phyloP scores from a whole-genome alignment of 1,140 invertebrate genomes.

The Drosophila cardini region DNA sequence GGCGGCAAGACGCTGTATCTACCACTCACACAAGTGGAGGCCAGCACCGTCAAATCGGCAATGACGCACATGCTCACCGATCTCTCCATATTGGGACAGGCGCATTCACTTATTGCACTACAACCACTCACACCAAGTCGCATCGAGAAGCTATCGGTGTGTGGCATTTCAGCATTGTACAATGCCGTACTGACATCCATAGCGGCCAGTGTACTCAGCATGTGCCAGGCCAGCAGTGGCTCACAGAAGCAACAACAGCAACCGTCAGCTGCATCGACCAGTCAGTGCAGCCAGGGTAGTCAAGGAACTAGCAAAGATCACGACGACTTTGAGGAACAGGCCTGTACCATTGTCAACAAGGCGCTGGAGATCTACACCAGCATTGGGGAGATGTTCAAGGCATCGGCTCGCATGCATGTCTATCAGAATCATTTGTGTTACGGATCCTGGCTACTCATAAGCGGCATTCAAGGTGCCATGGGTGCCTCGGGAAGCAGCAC shows the following conservation, averaged over 20 bases:
- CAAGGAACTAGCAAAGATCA: constrained; percentile 56
- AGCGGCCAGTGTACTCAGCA: constrained; percentile 85
- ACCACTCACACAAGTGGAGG: constrained; percentile 74
- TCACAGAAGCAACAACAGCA: constrained; percentile 67
- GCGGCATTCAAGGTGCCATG: constrained; percentile 91
- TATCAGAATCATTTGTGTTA: constrained; percentile 95
- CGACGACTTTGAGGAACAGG: constrained; percentile 79
- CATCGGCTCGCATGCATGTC: constrained; percentile 93
- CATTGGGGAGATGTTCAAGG: constrained; percentile 92
- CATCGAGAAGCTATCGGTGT: constrained; percentile 91
- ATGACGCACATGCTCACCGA: constrained; percentile 90
- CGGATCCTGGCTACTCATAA: constrained; percentile 93
- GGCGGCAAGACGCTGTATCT: constrained; percentile 75
- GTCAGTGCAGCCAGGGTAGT: constrained; percentile 39
- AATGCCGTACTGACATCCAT: constrained; percentile 91
- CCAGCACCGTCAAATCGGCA: constrained; percentile 73
- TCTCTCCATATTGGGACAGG: constrained; percentile 92
- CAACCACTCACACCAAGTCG: constrained; percentile 93
- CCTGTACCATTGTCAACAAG: constrained; percentile 86
- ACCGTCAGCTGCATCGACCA: constrained; percentile 56
- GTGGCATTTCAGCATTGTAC: constrained; percentile 91
- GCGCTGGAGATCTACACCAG: constrained; percentile 93
- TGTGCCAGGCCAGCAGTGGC: constrained; percentile 68
- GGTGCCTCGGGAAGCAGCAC: constrained; percentile 78
- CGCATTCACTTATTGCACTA: constrained; percentile 91